These are phyloP conservation scores for Tadarida brasiliensis DNA, from an alignment of 2,797 vertebrate species.

Conservation along the genomic window DNA sequence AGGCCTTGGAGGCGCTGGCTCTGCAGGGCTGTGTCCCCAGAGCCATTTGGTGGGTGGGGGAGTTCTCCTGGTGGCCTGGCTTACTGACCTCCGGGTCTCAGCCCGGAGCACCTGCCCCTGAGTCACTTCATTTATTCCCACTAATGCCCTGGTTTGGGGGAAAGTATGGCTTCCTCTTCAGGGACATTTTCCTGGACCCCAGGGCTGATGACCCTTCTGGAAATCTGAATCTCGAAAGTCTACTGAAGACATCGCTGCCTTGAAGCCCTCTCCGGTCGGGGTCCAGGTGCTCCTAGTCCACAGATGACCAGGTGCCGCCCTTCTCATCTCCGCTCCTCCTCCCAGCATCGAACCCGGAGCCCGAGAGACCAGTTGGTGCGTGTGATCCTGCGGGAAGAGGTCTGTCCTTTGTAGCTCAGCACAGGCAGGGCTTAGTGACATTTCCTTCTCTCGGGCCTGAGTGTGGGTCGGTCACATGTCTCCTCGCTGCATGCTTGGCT, in stretches of 20 bases:
- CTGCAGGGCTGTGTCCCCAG: not conserved
- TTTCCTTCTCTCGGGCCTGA: not conserved
- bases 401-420: not conserved
- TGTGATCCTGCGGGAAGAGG: not conserved
- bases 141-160: not conserved
- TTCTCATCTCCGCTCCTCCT: not conserved
- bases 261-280: not conserved
- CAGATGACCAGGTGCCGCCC: not conserved
- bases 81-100: not conserved
- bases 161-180: not conserved
- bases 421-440: not conserved
- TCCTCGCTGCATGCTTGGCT: not conserved
- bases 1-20: not conserved
- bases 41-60: not conserved
- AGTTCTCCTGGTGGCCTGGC: not conserved
- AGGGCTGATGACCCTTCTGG: not conserved
- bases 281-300: not conserved
- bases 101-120: rapidly evolving
- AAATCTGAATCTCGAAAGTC: not conserved
- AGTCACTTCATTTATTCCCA: not conserved
- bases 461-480: not conserved
- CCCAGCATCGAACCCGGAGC: not conserved
- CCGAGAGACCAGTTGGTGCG: rapidly evolving
- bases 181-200: not conserved
- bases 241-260: not conserved